Percentiles rank a stretch among this genome's conserved stretches.
Evolutionary conservation across 2,888 invertebrate species (phyloP).

Genomic region (Stenichneumon culpator): DNA sequence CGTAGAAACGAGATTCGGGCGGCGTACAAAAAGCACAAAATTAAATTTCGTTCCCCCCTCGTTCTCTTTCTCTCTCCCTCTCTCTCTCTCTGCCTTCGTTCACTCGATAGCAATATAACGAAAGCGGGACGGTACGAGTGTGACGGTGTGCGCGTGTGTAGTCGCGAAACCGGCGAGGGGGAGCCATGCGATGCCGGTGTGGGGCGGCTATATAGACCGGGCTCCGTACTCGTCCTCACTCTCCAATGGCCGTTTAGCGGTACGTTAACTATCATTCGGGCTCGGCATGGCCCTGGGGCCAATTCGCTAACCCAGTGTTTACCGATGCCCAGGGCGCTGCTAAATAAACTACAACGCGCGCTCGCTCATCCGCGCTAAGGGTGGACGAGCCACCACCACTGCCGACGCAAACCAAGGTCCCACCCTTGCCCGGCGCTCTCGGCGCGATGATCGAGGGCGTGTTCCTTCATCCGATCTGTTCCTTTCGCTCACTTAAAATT

Average conservation of each 20-base stretch:
- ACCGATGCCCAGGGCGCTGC: slow-evolving; percentile 84
- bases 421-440: not conserved
- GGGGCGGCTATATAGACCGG: slow-evolving; percentile 34
- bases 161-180: slow-evolving; percentile 44
- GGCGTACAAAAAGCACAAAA: slow-evolving; percentile 84
- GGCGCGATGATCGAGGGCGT: slow-evolving; percentile 36
- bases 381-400: slow-evolving; percentile 58
- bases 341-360: slow-evolving; percentile 83
- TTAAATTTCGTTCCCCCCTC: slow-evolving; percentile 82
- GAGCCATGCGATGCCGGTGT: slow-evolving; percentile 46
- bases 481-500: slow-evolving; percentile 45
- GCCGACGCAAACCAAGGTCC: not conserved
- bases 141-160: slow-evolving; percentile 2
- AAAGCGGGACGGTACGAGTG: slow-evolving; percentile 35
- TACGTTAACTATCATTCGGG: slow-evolving; percentile 84
- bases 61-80: not conserved
- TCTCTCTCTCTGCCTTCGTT: slow-evolving; percentile 72
- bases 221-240: slow-evolving; percentile 72
- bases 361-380: slow-evolving; percentile 47
- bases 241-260: slow-evolving; percentile 84
- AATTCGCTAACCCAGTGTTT: slow-evolving; percentile 85
- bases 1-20: slow-evolving; percentile 80
- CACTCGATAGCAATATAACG: slow-evolving; percentile 77
- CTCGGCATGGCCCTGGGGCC: slow-evolving; percentile 81
- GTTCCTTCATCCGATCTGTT: slow-evolving; percentile 40